Base-by-base conservation (phyloP, 2,113 vertebrate species). In the Clarias gariepinus region DNA sequence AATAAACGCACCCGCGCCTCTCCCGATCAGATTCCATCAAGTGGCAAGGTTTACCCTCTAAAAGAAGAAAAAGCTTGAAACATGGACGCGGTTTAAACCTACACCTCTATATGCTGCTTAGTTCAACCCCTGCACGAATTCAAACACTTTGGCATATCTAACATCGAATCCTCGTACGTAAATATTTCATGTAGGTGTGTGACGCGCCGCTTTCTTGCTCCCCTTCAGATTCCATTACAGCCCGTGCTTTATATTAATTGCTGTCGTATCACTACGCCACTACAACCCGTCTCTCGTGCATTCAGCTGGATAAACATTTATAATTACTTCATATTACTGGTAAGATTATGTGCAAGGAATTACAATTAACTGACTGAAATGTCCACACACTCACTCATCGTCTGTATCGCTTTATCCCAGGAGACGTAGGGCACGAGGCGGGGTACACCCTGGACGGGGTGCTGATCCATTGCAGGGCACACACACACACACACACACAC, bases 251-350 rank as follows among this genome's bases (percentile, higher is more conserved):
- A 61, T 25, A 83, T 85, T 66, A 90, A 85, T 85, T 82, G 79
- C 69, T n/a, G 63, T 58, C 64, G 61, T 63, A 55, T 82, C 80
- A 71, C 64, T 64, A 57, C 33, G 18, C 47, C 47, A 47, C 47
- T 9, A 23, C 69, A 36, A 69, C 74, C 61, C 19, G 25, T 87
- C 84, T 71, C 53, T 23, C 0, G 80, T 19, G 84, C 89, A 89
- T 89, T 92, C 92, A 94, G 95, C 94, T 94, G 82, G 91, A 90
- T 81, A 92, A 92, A 90, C 94, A 94, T 93, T 94, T 93, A 94
- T 92, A 93, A 92, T 95, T 94, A 36, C 57, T 60, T 53, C 78
- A 60, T 58, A 68, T 85, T 66, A 79, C 85, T 85, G 66, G 86
- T 28, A 66, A 84, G 36, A 16, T 83, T 83, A 58, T 53, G 69